Evolutionary conservation across 2,888 invertebrate species (phyloP), one percentile per base, ranked within the genome.

Genomic region (Phytoseiulus persimilis): DNA sequence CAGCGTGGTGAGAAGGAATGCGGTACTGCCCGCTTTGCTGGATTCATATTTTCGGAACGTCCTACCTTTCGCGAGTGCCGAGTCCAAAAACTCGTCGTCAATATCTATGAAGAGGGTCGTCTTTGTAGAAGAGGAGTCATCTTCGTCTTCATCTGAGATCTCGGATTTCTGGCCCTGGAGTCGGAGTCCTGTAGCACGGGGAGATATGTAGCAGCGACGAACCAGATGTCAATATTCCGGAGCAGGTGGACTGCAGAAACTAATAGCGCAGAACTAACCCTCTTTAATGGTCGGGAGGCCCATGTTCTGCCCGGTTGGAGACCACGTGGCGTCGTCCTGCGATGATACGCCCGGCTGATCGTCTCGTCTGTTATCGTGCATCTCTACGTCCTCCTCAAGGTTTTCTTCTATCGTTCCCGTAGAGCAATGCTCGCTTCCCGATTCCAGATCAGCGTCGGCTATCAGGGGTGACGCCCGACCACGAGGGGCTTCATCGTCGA

Each of bases 301-400:
- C 32, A 87, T 87, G 33, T 9, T 31, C 45, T 87, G 87, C 9
- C 39, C 87, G 87, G 87, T 33, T 18, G 87, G 87, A 33, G 87
- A 87, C 87, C 87, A 87, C 14, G 32, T 33, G 32, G 87, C 39
- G 39, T n/a, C 32, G 45, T 87, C 87, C 32, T 87, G 32, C 39
- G 87, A 33, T 87, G 87, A 87, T 87, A 39, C 87, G 87, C 87
- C 45, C 87, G 32, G 87, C 39, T 33, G 87, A 65, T 65, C 65
- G 65, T 65, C 65, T 65, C 65, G 14, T 65, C 65, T 65, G 65
- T 18, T 65, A 65, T 65, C 65, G 65, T 65, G 65, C 65, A 65
- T 65, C 18, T 65, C 65, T 23, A 65, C 65, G 18, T 65, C 28
- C 65, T 65, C 65, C 65, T 65, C 65, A 31, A 87, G 87, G 33